Conservation (phyloP, 1,140 invertebrate genomes). For the Drosophila neocordata region DNA sequence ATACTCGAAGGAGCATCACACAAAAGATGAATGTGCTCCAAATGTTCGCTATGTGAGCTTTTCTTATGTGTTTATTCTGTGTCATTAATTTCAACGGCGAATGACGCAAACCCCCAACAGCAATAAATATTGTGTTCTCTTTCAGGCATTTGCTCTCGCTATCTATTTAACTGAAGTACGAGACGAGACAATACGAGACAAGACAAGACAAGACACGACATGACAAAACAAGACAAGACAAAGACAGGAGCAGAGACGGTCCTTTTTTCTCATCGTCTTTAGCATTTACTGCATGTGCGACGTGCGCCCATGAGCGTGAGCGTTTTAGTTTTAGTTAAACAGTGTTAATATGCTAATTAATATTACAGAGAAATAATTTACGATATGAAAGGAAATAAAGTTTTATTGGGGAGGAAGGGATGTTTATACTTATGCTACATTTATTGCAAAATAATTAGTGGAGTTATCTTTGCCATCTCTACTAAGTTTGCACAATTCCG, state of each 20-base stretch:
- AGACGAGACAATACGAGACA: background rate
- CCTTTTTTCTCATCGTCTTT: background rate
- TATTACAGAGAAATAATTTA: conserved; percentile 79
- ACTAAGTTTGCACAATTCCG: conserved; percentile 67
- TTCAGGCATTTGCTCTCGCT: too few species aligned
- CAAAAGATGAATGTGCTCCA: conserved; percentile 52
- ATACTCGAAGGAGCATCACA: background rate
- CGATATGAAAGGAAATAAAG: conserved; percentile 75
- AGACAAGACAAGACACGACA: background rate
- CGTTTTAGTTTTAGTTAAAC: conserved; percentile 40
- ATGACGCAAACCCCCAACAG: conserved; percentile 47
- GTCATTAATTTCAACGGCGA: conserved; percentile 62
- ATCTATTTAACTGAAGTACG: background rate
- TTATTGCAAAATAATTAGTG: conserved; percentile 82
- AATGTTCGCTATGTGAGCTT: conserved; percentile 28
- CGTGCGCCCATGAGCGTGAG: conserved; percentile 15
- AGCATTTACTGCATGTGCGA: conserved; percentile 1
- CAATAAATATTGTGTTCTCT: conserved; percentile 29
- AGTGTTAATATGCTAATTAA: conserved; percentile 78
- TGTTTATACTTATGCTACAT: conserved; percentile 79
- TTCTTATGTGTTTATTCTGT: conserved; percentile 55
- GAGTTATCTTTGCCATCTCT: conserved; percentile 46
- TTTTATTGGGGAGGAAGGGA: conserved; percentile 73
- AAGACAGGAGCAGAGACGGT: too few species aligned
- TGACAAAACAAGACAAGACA: too few species aligned